These are phyloP conservation scores for Oscarella lobularis DNA, from an alignment of 37 sponge, comb jelly and placozoan species.

Conservation along the genomic window DNA sequence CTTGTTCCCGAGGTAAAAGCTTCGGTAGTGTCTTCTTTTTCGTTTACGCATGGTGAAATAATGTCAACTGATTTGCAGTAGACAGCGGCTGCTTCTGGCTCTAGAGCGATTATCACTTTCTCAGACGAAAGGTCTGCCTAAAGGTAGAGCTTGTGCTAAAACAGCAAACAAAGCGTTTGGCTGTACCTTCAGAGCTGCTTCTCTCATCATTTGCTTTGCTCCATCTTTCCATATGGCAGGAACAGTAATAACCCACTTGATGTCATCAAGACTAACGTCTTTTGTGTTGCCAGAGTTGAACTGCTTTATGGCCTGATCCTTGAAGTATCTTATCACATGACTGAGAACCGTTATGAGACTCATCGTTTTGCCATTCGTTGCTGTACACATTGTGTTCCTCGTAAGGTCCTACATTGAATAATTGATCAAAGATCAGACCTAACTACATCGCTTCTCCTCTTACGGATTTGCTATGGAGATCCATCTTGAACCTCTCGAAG, in stretches of 20 bases:
- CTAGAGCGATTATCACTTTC: constrained; percentile 65
- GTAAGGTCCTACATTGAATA: constrained; percentile 33
- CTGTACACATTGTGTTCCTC: constrained; percentile 27
- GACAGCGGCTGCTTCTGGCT: too few relatives aligned
- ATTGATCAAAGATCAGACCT: too few relatives aligned
- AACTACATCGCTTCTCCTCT: too few relatives aligned
- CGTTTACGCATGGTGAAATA: too few relatives aligned
- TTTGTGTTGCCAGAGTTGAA: too few relatives aligned
- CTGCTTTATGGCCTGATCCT: constrained; percentile 21
- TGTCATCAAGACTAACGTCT: constrained; percentile 14
- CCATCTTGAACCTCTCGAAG: constrained; percentile 74
- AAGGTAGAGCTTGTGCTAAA: too few relatives aligned
- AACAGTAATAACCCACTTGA: constrained; percentile 69
- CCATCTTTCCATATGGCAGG: constrained; percentile 73
- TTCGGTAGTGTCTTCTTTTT: too few relatives aligned
- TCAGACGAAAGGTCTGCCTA: too few relatives aligned
- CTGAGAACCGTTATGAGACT: constrained; percentile 31
- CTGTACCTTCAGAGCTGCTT: constrained; percentile 56
- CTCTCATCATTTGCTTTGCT: constrained; percentile 69
- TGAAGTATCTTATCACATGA: constrained; percentile 50
- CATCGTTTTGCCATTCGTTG: constrained; percentile 36
- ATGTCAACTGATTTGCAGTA: too few relatives aligned
- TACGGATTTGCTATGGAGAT: constrained; percentile 51
- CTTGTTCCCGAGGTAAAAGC: too few relatives aligned
- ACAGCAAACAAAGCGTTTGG: too few relatives aligned